phyloP scores from a whole-genome alignment of 2,888 invertebrate species.

The Tachina lurida region DNA sequence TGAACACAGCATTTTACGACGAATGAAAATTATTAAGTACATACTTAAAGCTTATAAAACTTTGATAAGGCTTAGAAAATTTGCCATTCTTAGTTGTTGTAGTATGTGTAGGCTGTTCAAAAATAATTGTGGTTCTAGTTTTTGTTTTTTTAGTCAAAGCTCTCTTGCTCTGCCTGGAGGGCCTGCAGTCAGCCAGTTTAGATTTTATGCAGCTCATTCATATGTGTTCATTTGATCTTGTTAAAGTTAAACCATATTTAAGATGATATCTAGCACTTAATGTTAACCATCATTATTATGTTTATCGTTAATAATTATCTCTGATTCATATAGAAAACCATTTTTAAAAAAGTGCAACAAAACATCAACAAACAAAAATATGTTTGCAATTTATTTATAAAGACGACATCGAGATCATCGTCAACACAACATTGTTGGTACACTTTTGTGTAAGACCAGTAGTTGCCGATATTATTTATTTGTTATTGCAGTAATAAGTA shows the following conservation, averaged over 20 bases:
- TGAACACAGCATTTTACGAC: slow-evolving; percentile 21
- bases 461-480: slow-evolving; percentile 70
- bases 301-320: slow-evolving; percentile 71
- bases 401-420: slow-evolving; percentile 68
- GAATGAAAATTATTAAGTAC: slow-evolving; percentile 16
- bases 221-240: slow-evolving; percentile 66
- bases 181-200: slow-evolving; percentile 13
- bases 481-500: slow-evolving; percentile 44
- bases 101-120: slow-evolving; percentile 36
- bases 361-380: slow-evolving; percentile 44
- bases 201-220: slow-evolving; percentile 36
- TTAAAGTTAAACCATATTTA: slow-evolving; percentile 57
- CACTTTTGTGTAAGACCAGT: slow-evolving; percentile 73
- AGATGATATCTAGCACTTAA: slow-evolving; percentile 53
- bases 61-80: neutral
- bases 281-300: slow-evolving; percentile 68
- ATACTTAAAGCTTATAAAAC: too few relatives aligned
- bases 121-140: slow-evolving; percentile 1
- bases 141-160: too few relatives aligned
- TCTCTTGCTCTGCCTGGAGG: neutral
- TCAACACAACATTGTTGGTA: slow-evolving; percentile 65
- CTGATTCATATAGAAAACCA: neutral
- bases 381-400: slow-evolving; percentile 56
- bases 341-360: slow-evolving; percentile 19
- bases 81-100: neutral